A percentile compares a stretch with the other conserved stretches of the same genome.
These are phyloP conservation scores for Pterostichus niger DNA, from an alignment of 2,888 invertebrate species.

Conservation along the genomic window DNA sequence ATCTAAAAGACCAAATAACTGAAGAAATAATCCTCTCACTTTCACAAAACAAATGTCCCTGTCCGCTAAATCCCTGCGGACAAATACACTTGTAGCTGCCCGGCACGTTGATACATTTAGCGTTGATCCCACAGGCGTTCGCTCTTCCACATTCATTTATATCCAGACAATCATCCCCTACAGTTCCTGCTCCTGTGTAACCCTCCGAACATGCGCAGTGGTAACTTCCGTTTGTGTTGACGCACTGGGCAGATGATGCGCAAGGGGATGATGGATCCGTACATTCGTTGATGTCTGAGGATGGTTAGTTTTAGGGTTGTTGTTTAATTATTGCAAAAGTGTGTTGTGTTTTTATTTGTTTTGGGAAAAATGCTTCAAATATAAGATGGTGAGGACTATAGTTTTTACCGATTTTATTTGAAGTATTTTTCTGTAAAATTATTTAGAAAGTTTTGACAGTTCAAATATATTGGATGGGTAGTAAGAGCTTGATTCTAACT, in stretches of 20 bases:
- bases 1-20: too few species aligned
- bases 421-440: too few species aligned
- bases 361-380: too few species aligned
- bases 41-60: conserved; percentile 87
- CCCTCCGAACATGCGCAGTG: conserved; percentile 86
- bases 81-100: conserved; percentile 89
- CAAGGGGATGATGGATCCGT: conserved; percentile 80
- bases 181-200: conserved; percentile 81
- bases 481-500: too few species aligned
- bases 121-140: conserved; percentile 86
- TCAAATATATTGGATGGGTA: too few species aligned
- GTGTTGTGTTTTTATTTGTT: background rate
- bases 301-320: background rate
- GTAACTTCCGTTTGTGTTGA: conserved; percentile 88
- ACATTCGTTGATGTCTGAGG: conserved; percentile 87
- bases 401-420: too few species aligned
- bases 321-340: background rate
- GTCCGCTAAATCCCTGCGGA: conserved; percentile 87
- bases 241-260: conserved; percentile 84
- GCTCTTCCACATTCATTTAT: conserved; percentile 86
- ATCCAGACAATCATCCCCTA: conserved; percentile 83
- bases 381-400: too few species aligned
- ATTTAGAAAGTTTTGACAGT: too few species aligned
- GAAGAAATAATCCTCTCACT: conserved; percentile 80
- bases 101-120: conserved; percentile 89